Evolutionary conservation across 2,797 vertebrate genomes (phyloP), one percentile per base, ranked within the genome.

Genomic region (Phataginus tetradactyla): DNA sequence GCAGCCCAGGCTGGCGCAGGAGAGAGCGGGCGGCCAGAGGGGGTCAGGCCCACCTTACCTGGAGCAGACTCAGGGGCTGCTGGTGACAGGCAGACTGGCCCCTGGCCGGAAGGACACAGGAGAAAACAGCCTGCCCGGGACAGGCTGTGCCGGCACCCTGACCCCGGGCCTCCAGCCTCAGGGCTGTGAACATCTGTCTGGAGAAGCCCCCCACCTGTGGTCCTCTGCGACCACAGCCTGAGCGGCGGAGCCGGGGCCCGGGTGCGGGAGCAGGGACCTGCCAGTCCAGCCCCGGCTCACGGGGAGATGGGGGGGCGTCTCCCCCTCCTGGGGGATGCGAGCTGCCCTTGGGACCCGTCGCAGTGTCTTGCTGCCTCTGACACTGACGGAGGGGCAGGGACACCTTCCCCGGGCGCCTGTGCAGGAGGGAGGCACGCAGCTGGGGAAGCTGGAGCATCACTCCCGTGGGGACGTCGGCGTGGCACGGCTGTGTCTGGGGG

Each of bases 11-110:
- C 27, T 4, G 86, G 72, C 15, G 21, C 1, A 4, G 59, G 27
- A 29, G 7, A 61, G 42, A 17, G 18, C 34, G 4, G 8, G 51
- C 0, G 1, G 12, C 2, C 15, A 37, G 7, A 3, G 2, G 27
- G 45, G 66, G 69, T 29, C 25, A 23, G 49, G 17, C 7, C n/a
- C 9, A 2, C 0, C 39, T 55, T 20, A 1, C 32, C 11, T 17
- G 21, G 29, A 14, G 53, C 17, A 14, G 25, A 27, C 11, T 13
- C 1, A 13, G 68, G 68, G 37, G 37, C 25, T 4, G 32, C 23
- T 11, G 39, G 39, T 12, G 4, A 23, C 0, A 4, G 39, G 11
- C 39, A 9, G 25, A 23, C 9, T 18, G 64, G 11, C 37, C 78
- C 9, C 3, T 27, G 15, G 23, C 20, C 27, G 3, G 32, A 63